Evolutionary conservation across 2,888 invertebrate species (phyloP).

Genomic region (Dione vanillae): DNA sequence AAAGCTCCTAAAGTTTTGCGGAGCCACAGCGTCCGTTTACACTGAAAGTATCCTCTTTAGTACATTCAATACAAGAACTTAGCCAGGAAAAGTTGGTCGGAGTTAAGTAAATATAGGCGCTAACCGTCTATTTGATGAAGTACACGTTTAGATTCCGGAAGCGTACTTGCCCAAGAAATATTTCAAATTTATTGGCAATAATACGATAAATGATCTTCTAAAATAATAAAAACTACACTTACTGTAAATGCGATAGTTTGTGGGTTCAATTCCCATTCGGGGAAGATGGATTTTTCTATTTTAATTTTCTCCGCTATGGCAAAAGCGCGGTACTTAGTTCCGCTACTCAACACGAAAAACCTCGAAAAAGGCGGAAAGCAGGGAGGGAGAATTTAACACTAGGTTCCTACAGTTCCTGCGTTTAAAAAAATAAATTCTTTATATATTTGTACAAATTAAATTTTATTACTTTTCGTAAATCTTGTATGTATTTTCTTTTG

Average conservation of each 20-base stretch:
- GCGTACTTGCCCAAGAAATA: slow-evolving; percentile 20
- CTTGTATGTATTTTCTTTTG: too few species aligned
- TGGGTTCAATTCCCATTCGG: too few species aligned
- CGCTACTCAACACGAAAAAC: too few species aligned
- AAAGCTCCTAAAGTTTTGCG: background rate
- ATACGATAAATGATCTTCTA: slow-evolving; percentile 23
- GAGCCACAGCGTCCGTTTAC: background rate
- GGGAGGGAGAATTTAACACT: too few species aligned
- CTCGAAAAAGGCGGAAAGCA: too few species aligned
- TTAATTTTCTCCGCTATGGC: too few species aligned
- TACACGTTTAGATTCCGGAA: slow-evolving; percentile 31
- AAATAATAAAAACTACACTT: slow-evolving; percentile 19
- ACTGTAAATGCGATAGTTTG: too few species aligned
- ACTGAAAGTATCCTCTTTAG: slow-evolving; percentile 9
- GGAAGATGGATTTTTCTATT: too few species aligned
- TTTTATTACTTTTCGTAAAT: background rate
- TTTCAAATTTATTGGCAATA: slow-evolving; percentile 26
- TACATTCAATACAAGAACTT: slow-evolving; percentile 3
- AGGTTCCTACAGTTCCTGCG: too few species aligned
- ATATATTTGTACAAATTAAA: background rate
- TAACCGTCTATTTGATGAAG: slow-evolving; percentile 10
- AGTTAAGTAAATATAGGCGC: slow-evolving; percentile 38
- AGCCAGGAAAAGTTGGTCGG: slow-evolving; percentile 21
- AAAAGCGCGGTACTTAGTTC: too few species aligned
- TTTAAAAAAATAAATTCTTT: slow-evolving; percentile 15